Conservation (phyloP, 2,888 invertebrate genomes). For the Cosmorhoe ocellata region DNA sequence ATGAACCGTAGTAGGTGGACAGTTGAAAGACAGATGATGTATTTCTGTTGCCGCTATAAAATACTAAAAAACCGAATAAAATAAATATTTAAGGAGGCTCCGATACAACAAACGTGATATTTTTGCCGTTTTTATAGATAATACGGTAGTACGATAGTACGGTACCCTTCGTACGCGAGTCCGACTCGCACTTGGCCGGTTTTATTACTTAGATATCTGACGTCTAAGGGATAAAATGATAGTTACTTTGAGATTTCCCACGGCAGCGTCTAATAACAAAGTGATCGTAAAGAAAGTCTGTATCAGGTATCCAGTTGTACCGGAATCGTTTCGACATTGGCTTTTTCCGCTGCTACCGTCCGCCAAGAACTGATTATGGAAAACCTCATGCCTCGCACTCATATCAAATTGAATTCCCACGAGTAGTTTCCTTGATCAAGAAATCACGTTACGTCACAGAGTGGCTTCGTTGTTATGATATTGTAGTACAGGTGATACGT, state of each 20-base stretch:
- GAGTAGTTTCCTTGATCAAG: slow-evolving; percentile 61
- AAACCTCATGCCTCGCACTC: slow-evolving; percentile 72
- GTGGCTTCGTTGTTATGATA: slow-evolving; percentile 34
- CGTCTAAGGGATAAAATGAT: slow-evolving; percentile 3
- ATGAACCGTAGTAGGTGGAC: no score
- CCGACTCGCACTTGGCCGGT: no score
- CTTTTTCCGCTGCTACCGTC: slow-evolving; percentile 53
- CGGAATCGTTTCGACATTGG: slow-evolving; percentile 51
- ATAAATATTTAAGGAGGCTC: no score
- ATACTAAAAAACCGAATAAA: no score
- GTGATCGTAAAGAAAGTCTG: slow-evolving; percentile 57
- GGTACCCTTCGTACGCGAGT: no score
- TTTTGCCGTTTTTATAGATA: no score
- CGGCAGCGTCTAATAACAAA: slow-evolving; percentile 42
- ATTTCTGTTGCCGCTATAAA: no score
- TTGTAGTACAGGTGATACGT: background rate
- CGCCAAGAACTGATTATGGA: slow-evolving; percentile 48
- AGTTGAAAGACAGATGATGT: no score
- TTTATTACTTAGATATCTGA: no score
- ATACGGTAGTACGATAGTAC: no score
- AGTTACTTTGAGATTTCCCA: slow-evolving; percentile 37
- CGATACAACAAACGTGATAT: no score
- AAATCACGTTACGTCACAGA: slow-evolving; percentile 51
- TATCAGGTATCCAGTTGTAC: slow-evolving; percentile 45
- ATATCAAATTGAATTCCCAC: slow-evolving; percentile 74